Conservation (phyloP, 2,888 invertebrate genomes). For the Campopleginae sp. region DNA sequence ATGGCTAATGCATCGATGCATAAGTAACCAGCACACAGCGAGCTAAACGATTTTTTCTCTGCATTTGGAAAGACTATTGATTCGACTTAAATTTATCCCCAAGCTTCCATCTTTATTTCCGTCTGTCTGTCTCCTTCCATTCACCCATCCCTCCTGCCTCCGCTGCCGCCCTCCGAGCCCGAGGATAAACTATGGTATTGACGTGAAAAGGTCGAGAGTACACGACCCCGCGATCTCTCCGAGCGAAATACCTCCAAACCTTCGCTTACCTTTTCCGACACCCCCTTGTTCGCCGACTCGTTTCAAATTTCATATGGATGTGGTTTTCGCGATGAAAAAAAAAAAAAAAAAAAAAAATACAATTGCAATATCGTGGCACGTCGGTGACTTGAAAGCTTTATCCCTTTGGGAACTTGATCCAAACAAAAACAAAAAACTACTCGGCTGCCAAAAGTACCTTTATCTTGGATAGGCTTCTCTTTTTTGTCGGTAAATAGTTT, state of each 20-base stretch:
- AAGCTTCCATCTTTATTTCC: constrained; percentile 38
- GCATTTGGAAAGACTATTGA: constrained; percentile 48
- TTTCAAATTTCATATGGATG: constrained; percentile 17
- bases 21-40: constrained; percentile 51
- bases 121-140: neutral
- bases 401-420: neutral
- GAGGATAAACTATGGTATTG: constrained; percentile 34
- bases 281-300: neutral
- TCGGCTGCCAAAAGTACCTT: neutral
- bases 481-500: neutral
- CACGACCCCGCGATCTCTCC: constrained; percentile 55
- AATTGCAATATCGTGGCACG: neutral
- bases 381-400: neutral
- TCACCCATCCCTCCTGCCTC: neutral
- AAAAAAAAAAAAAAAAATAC: neutral
- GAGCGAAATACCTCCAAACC: constrained; percentile 2
- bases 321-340: neutral
- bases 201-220: constrained; percentile 66
- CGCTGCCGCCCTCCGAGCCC: neutral
- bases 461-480: neutral
- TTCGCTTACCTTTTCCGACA: constrained; percentile 14
- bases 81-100: constrained; percentile 64
- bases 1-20: constrained; percentile 57
- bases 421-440: neutral
- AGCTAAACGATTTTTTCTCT: constrained; percentile 48